Percentiles rank a stretch among this genome's conserved stretches.
These are phyloP conservation scores for Mormyrus lacerda DNA, from an alignment of 2,113 vertebrate genomes.

Conservation along the genomic window DNA sequence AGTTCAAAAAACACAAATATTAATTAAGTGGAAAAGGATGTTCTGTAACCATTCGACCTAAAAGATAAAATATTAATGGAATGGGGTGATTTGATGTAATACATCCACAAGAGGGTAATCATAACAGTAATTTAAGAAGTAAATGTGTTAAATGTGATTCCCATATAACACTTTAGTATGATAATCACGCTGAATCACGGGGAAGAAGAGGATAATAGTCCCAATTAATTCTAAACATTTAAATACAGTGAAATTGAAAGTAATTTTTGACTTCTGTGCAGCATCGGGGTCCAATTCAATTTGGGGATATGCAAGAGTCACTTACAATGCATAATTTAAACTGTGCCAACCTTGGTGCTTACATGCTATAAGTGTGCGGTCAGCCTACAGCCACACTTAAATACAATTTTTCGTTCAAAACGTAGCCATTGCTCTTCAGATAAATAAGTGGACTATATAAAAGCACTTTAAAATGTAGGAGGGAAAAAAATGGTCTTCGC, in stretches of 20 bases:
- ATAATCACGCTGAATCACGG: not conserved
- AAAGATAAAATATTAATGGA: not conserved
- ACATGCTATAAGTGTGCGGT: not conserved
- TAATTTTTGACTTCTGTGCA: not conserved
- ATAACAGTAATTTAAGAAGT: slow-evolving; percentile 2
- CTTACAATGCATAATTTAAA: not conserved
- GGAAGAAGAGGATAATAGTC: not conserved
- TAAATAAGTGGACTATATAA: not conserved
- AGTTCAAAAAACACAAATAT: not conserved
- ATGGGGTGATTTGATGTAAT: not conserved
- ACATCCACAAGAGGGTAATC: not conserved
- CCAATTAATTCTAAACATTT: not conserved
- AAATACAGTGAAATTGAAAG: slow-evolving; percentile 7
- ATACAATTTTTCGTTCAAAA: not conserved
- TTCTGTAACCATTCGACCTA: not conserved
- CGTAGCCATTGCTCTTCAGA: not conserved
- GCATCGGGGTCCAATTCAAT: not conserved
- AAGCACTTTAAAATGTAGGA: not conserved
- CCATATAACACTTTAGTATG: not conserved
- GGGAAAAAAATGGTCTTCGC: not conserved
- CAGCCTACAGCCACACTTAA: not conserved
- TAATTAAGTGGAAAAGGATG: not conserved
- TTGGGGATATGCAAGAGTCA: not conserved
- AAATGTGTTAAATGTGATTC: not conserved
- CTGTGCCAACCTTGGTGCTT: not conserved